These are phyloP conservation scores for Ophion slaviceki DNA, from an alignment of 2,888 invertebrate species.

Conservation along the genomic window DNA sequence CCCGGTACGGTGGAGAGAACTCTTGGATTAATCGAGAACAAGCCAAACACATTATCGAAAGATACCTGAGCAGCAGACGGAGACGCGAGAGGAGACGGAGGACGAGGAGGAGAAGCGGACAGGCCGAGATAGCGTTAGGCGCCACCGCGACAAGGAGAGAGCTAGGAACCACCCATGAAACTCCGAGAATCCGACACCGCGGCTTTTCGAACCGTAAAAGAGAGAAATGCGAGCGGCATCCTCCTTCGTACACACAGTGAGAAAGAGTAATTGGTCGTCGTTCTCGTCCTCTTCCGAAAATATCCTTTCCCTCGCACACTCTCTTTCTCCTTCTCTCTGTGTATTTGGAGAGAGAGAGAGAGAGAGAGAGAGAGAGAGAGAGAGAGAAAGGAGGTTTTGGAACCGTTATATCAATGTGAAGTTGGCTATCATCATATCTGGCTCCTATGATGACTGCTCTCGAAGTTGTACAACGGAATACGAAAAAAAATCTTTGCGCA, in stretches of 20 bases:
- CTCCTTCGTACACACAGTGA: constrained; percentile 39
- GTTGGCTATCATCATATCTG: too few species aligned
- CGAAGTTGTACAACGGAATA: too few species aligned
- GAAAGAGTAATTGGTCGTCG: constrained; percentile 62
- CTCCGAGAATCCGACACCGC: constrained; percentile 76
- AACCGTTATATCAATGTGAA: too few species aligned
- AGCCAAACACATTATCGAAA: constrained; percentile 81
- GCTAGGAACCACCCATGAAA: constrained; percentile 63
- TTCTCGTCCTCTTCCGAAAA: constrained; percentile 30
- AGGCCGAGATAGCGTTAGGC: constrained; percentile 57
- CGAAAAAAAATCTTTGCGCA: too few species aligned
- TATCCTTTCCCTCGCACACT: constrained; percentile 34
- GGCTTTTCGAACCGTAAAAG: constrained; percentile 8
- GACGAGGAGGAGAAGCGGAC: constrained; percentile 72
- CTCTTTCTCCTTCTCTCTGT: constrained; percentile 7
- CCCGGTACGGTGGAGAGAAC: constrained; percentile 10
- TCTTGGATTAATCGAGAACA: constrained; percentile 81
- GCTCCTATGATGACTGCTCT: too few species aligned
- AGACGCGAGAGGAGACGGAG: constrained; percentile 73
- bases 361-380: constrained; percentile 20
- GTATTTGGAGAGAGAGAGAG: background rate
- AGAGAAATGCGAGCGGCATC: constrained; percentile 49
- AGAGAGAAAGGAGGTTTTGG: background rate
- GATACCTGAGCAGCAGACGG: background rate
- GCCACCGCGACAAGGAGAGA: constrained; percentile 55